Base-by-base conservation (phyloP, 1,140 invertebrate genomes). In the Matsumurasca onukii region DNA sequence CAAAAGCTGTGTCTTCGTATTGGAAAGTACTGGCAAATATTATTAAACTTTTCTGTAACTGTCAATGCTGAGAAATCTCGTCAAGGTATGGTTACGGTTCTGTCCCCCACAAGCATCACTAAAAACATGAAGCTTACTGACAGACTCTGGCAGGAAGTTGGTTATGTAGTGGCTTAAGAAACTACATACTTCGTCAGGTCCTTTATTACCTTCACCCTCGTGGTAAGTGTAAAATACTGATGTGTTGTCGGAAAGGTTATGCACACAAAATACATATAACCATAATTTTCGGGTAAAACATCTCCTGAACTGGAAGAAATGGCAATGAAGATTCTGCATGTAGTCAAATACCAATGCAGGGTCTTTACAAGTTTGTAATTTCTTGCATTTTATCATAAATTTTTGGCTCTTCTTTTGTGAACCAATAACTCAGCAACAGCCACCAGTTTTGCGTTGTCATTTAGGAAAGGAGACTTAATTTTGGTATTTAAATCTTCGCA, bases 351-450 rank as follows among this genome's bases (percentile, higher is more conserved):
- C 27, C 15, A 71, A 17, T 67, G 39, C 69, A 15, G 71, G 22
- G 27, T 66, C 31, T 64, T 70, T 62, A 24, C 20, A 27, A 59
- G 17, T 25, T 48, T 13, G 31, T 31, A 1, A n/a, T 3, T 17
- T 63, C 31, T 31, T 15, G 2, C 24, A 45, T 39, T 24, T 31
- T 31, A 31, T 65, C 48, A 67, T 74, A 76, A 72, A 74, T 75
- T 65, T 74, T 76, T 57, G 70, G 66, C 64, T 65, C 57, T 67
- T 25, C 62, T 39, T 65, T 76, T 76, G 73, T 66, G 73, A 68
- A 71, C 72, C 64, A 66, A 31, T 64, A 71, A 74, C 73, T 77
- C 71, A 63, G 73, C 72, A 66, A 69, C 69, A 66, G 74, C 70
- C 48, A 71, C 70, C 69, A 72, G 70, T 70, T 76, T 76, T 27